phyloP scores from a whole-genome alignment of 2,113 vertebrate species.

The Chrysochloris asiatica region DNA sequence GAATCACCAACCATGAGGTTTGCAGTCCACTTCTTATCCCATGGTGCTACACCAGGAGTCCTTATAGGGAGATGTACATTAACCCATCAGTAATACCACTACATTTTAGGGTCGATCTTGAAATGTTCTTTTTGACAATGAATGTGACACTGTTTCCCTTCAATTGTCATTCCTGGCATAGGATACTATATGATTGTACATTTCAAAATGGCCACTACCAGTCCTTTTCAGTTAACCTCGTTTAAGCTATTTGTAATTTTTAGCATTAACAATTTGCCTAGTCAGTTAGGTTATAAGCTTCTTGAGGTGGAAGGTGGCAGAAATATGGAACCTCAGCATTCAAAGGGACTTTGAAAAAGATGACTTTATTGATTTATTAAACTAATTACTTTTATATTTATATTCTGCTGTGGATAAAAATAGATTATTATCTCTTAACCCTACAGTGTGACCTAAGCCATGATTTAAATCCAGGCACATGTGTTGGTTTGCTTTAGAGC shows the following conservation, averaged over 20 bases:
- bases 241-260: background rate
- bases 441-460: background rate
- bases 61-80: no score
- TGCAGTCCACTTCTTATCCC: no score
- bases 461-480: background rate
- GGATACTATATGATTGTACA: no score
- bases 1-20: no score
- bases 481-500: background rate
- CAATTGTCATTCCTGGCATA: no score
- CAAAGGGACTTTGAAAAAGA: background rate
- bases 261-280: background rate
- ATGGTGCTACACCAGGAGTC: no score
- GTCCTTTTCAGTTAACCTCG: no score
- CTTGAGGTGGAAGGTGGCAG: background rate
- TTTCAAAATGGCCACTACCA: no score
- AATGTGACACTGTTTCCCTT: no score
- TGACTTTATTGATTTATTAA: slow-evolving; percentile 59
- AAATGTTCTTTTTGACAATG: no score
- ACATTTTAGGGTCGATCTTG: no score
- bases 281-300: background rate
- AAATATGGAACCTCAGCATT: background rate
- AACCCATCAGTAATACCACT: no score
- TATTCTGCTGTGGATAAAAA: background rate
- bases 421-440: slow-evolving; percentile 9
- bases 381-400: slow-evolving; percentile 53